These are phyloP conservation scores for Cosmia pyralina DNA, from an alignment of 2,888 invertebrate species.

Conservation along the genomic window DNA sequence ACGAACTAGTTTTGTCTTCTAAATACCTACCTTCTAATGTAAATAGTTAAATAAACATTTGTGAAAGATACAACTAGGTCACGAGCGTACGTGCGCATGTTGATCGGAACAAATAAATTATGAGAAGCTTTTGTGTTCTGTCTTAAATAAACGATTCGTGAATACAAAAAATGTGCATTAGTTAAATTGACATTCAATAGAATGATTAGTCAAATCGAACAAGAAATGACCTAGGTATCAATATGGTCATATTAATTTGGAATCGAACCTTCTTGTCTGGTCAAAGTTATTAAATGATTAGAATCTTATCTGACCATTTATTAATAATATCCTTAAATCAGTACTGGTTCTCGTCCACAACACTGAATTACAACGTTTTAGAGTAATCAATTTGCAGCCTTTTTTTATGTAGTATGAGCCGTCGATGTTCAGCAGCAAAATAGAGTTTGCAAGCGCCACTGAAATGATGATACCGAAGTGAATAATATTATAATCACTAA, in stretches of 20 bases:
- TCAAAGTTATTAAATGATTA: slow-evolving; percentile 58
- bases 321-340: slow-evolving; percentile 45
- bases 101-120: slow-evolving; percentile 32
- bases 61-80: slow-evolving; percentile 28
- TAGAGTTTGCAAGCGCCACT: not conserved
- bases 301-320: slow-evolving; percentile 48
- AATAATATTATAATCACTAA: not conserved
- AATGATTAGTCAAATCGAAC: slow-evolving; percentile 23
- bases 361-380: slow-evolving; percentile 33
- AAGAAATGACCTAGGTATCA: slow-evolving; percentile 1
- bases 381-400: slow-evolving; percentile 37
- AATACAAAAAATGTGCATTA: slow-evolving; percentile 20
- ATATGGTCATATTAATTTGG: slow-evolving; percentile 38
- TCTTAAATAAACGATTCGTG: slow-evolving; percentile 23
- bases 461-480: not conserved
- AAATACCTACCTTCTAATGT: slow-evolving; percentile 8
- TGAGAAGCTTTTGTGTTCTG: slow-evolving; percentile 36
- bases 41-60: slow-evolving; percentile 42
- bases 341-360: slow-evolving; percentile 27
- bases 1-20: not conserved
- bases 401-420: not conserved
- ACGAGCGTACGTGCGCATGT: slow-evolving; percentile 40
- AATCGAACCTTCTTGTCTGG: slow-evolving; percentile 33
- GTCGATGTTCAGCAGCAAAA: not conserved
- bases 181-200: slow-evolving; percentile 25